Evolutionary conservation across 2,113 vertebrate species (phyloP), one percentile per base, ranked within the genome.

Genomic region (Menura novaehollandiae): DNA sequence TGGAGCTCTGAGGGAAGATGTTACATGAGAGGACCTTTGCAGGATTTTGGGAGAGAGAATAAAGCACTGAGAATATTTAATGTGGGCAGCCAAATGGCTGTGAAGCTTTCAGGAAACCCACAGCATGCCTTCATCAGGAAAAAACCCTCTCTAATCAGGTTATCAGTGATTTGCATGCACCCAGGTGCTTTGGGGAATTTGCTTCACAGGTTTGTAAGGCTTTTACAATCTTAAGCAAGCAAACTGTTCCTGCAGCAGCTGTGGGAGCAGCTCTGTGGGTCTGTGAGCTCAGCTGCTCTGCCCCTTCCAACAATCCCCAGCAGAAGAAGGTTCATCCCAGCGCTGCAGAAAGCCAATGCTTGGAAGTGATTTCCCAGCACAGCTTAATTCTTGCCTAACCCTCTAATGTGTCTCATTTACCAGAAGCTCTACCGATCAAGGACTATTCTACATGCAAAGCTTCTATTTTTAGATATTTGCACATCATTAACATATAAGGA

Each of bases 311-410:
- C 2, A 11, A 35, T 30, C 55, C 73, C 59, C 85, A 62, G 85
- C 63, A 84, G 71, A 43, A 72, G 92, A 80, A 83, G 72, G 83
- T 68, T 74, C 80, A 80, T 18, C 43, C 0, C 27, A 88, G 71
- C 2, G 7, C 53, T 80, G 71, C 68, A 52, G 51, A 92, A 84
- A 60, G 83, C 52, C 49, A 72, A 66, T 11, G 84, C 77, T 89
- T 8, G 7, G 55, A 88, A 95, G 33, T 33, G 17, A 94, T 74
- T 95, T 95, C 80, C 93, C 91, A 91, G 89, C 93, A 86, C 76
- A 72, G 60, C 49, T 89, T 85, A 92, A 95, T 81, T 95, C 91
- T 77, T 73, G 68, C 46, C 91, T 91, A 86, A 88, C 78, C 47
- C 76, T 63, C 43, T 93, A 95, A 91, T 43, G 81, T 91, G 71